Evolutionary conservation across 2,113 vertebrate species (phyloP), one percentile per base, ranked within the genome.

Genomic region (Halcyon senegalensis): DNA sequence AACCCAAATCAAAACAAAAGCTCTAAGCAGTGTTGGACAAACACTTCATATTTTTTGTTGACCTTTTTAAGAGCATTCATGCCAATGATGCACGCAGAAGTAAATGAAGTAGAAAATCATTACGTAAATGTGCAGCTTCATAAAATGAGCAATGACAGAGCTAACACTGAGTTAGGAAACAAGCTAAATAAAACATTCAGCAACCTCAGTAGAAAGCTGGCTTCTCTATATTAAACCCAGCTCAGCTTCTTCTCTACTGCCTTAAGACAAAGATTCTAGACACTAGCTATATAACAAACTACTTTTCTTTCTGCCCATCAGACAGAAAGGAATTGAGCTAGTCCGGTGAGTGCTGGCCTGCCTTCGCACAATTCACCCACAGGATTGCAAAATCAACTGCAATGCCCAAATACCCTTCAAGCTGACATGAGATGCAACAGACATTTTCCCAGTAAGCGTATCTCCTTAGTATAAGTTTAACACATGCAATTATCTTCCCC

Each of bases 51-150:
- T 35, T 88, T 90, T 70, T 81, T 75, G 39, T 67, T 69, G 46
- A 66, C 31, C 56, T 87, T 87, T 88, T 81, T 10, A 84, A 77
- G 33, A 46, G 43, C 19, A 59, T 72, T 84, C 69, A 70, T 21
- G 30, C 43, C 77, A 81, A 73, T 39, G 20, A 19, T 70, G 56
- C 53, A 89, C 0, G 0, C 28, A 79, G 83, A 80, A 75, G 68
- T 60, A 95, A 97, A 92, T 37, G 6, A 94, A 79, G 76, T 20
- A 90, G 72, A 83, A 95, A 88, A 74, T 69, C 19, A 62, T 33
- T 66, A 68, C 18, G 73, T 74, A 90, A 90, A 76, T 37, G 6
- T 21, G n/a, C 33, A 35, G 20, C 9, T 89, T 93, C 87, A 87
- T 27, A 63, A 93, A 95, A 78, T 16, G 46, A 95, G 20, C 58